A percentile compares a stretch with the other conserved stretches of the same genome.
Evolutionary conservation across 2,113 vertebrate species (phyloP).

Genomic region (Corydoras maculifer): DNA sequence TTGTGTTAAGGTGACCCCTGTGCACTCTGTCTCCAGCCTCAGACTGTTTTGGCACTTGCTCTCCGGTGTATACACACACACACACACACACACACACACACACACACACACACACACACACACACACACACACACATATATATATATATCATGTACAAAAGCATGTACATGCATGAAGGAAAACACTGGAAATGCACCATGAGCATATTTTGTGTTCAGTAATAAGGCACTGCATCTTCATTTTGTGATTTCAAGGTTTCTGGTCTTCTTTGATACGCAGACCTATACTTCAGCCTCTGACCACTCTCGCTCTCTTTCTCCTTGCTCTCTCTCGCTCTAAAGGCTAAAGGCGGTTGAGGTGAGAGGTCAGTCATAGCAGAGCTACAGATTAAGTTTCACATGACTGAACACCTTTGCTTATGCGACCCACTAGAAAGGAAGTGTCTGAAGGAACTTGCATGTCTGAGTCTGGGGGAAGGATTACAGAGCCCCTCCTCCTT

Average conservation of each 20-base stretch:
- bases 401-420: slow-evolving; percentile 78
- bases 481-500: slow-evolving; percentile 21
- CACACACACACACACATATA: too few relatives aligned
- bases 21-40: slow-evolving; percentile 50
- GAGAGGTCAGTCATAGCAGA: slow-evolving; percentile 70
- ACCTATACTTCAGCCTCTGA: too few relatives aligned
- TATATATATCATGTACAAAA: neutral
- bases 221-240: slow-evolving; percentile 37
- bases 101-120: neutral
- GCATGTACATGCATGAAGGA: slow-evolving; percentile 25
- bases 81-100: slow-evolving; percentile 33
- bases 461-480: slow-evolving; percentile 43
- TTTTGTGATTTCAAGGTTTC: slow-evolving; percentile 34
- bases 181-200: slow-evolving; percentile 23
- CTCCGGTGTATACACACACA: slow-evolving; percentile 39
- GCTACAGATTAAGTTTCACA: slow-evolving; percentile 72
- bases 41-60: slow-evolving; percentile 48
- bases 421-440: slow-evolving; percentile 54
- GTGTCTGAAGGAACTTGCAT: slow-evolving; percentile 53
- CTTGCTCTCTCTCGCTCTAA: slow-evolving; percentile 26
- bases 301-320: slow-evolving; percentile 29
- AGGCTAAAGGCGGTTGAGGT: slow-evolving; percentile 50
- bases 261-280: slow-evolving; percentile 33
- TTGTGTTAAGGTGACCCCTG: slow-evolving; percentile 72
- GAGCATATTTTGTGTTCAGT: slow-evolving; percentile 32